A percentile compares a stretch with the other conserved stretches of the same genome.
Conservation (phyloP, 2,797 vertebrate genomes). For the Malurus splendens region DNA sequence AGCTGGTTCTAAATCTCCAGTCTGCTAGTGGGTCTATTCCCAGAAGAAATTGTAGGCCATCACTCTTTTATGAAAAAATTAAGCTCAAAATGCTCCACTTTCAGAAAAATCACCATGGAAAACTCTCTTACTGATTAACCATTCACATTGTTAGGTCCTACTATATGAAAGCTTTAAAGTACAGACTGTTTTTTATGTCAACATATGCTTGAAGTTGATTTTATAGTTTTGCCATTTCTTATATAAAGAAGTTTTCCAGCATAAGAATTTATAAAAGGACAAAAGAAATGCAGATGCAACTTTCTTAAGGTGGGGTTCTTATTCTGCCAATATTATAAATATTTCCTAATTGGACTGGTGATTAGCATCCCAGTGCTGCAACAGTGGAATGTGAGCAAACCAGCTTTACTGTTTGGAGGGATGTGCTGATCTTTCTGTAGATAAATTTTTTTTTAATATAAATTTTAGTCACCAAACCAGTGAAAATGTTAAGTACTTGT, state of each 20-base stretch:
- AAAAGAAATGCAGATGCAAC: background rate
- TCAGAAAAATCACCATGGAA: background rate
- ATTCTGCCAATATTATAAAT: background rate
- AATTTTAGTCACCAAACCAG: background rate
- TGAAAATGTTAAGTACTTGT: background rate
- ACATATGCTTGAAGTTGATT: background rate
- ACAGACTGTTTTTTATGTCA: background rate
- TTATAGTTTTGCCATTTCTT: background rate
- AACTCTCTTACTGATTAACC: background rate
- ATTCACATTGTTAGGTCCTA: background rate
- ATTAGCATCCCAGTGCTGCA: background rate
- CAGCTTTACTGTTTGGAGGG: background rate
- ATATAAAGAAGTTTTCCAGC: background rate
- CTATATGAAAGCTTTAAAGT: background rate
- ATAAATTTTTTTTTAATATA: background rate
- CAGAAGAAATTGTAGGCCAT: background rate
- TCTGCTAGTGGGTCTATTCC: background rate
- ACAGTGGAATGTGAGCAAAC: background rate
- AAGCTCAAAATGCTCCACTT: background rate
- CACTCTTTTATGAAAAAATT: background rate
- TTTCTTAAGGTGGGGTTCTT: background rate
- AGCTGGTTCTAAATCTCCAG: background rate
- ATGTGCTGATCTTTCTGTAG: background rate
- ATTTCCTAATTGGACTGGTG: background rate
- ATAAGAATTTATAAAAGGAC: background rate